phyloP scores from a whole-genome alignment of 2,113 vertebrate species.

The Nothoprocta perdicaria region DNA sequence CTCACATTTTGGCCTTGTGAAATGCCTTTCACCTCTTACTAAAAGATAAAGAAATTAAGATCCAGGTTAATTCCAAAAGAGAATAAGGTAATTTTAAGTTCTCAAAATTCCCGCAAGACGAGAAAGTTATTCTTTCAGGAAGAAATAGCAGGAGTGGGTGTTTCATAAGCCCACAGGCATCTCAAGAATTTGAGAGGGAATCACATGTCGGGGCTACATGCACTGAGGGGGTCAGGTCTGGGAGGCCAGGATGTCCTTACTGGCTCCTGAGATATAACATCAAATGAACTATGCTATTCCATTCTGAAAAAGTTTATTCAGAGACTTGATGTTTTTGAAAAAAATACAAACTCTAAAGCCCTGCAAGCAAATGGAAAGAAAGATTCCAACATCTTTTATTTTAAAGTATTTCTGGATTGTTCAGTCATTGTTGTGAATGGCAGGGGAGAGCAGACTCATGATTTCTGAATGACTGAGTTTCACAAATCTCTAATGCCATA shows the following conservation, averaged over 20 bases:
- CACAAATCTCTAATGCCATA: background rate
- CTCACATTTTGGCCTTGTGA: background rate
- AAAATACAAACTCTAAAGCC: background rate
- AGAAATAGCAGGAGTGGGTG: background rate
- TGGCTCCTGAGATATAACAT: background rate
- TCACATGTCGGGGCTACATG: background rate
- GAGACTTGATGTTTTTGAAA: background rate
- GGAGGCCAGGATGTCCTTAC: background rate
- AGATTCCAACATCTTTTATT: background rate
- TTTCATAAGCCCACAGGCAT: background rate
- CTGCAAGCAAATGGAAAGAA: background rate
- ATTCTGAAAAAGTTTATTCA: background rate
- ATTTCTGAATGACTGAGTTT: background rate
- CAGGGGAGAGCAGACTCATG: rapidly evolving
- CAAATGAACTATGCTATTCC: background rate
- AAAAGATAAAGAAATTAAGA: background rate
- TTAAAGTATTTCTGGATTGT: background rate
- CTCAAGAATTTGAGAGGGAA: background rate
- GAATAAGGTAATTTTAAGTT: background rate
- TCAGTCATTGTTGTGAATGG: background rate
- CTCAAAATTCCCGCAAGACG: background rate
- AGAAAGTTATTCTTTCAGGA: background rate
- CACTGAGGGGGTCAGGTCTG: background rate
- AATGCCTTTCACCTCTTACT: background rate
- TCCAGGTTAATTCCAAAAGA: background rate